phyloP scores from a whole-genome alignment of 2,797 vertebrate genomes.

The Tadarida brasiliensis region DNA sequence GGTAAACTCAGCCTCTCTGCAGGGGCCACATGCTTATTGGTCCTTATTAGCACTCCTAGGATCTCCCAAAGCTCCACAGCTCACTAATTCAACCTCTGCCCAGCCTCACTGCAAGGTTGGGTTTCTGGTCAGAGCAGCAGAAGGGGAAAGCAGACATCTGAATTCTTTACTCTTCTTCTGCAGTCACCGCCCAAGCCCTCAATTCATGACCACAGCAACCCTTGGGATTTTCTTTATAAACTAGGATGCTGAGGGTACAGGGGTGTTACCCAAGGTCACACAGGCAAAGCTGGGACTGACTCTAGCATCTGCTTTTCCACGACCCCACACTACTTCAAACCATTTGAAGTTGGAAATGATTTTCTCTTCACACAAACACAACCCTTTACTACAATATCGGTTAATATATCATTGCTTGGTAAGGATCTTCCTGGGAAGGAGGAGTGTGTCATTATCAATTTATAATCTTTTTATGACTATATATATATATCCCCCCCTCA shows the following conservation, averaged over 20 bases:
- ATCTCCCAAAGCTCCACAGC: not conserved
- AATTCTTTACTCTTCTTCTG: slow-evolving; percentile 1
- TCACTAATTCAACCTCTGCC: not conserved
- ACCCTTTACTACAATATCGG: not conserved
- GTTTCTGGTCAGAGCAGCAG: not conserved
- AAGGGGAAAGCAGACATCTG: not conserved
- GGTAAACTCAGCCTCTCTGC: slow-evolving; percentile 86
- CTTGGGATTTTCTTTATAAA: not conserved
- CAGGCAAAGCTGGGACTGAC: not conserved
- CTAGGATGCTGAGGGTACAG: not conserved
- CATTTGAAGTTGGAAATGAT: not conserved
- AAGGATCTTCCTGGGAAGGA: not conserved
- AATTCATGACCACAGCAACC: not conserved
- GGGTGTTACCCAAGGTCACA: not conserved
- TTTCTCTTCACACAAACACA: slow-evolving; percentile 1
- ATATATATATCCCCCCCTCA: not conserved
- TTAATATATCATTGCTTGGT: not conserved
- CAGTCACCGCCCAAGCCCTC: not conserved
- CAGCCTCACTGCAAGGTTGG: not conserved
- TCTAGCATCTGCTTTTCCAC: not conserved
- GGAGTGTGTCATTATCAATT: not conserved
- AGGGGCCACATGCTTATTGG: not conserved
- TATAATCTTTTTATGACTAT: not conserved
- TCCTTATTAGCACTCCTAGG: not conserved
- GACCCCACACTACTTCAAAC: not conserved